Base-by-base conservation (phyloP, 2,113 vertebrate genomes). In the Mirza zaza region DNA sequence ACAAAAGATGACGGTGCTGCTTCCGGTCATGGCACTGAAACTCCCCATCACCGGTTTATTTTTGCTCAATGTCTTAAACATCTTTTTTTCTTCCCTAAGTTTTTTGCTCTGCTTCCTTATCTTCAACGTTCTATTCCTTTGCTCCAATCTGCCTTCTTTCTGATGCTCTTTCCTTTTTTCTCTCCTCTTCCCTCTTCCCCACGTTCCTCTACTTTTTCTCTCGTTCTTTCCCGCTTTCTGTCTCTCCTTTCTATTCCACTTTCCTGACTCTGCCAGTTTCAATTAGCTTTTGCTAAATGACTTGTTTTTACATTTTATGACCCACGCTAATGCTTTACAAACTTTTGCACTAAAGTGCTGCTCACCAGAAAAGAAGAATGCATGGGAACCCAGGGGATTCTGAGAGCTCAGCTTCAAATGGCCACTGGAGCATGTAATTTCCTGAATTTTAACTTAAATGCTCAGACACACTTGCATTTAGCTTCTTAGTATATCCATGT, bases 381-480 rank as follows among this genome's bases (percentile, higher is more conserved):
- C 5, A 13, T 5, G 34, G 23, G 73, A 95, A 48, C 82, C 25
- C 27, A n/a, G 17, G 68, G 21, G 20, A 73, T 27, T 87, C 45
- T 11, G 42, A 45, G 3, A 77, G 39, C 17, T 70, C 42, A 89
- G 50, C 68, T 65, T 45, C 25, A 59, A 17, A 29, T 61, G 10
- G n/a, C 4, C 36, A 63, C 50, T 1, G 68, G 95, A 68, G 27
- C 52, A 32, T 85, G 42, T 65, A 86, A 91, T 89, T 81, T 80
- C 25, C 83, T 75, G 68, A 94, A 86, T 75, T 91, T 83, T 82
- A 55, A 91, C 59, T 91, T 87, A 94, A 97, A 63, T 11, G 32
- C 17, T 81, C 34, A 83, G 20, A 18, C 32, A 92, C 3, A 61
- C 83, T 93, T 90, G 32, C n/a, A 92, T 90, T 93, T 52, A 32